These are phyloP conservation scores for Caenorhabditis parvicauda DNA, from an alignment of 2,888 invertebrate species.

Conservation along the genomic window DNA sequence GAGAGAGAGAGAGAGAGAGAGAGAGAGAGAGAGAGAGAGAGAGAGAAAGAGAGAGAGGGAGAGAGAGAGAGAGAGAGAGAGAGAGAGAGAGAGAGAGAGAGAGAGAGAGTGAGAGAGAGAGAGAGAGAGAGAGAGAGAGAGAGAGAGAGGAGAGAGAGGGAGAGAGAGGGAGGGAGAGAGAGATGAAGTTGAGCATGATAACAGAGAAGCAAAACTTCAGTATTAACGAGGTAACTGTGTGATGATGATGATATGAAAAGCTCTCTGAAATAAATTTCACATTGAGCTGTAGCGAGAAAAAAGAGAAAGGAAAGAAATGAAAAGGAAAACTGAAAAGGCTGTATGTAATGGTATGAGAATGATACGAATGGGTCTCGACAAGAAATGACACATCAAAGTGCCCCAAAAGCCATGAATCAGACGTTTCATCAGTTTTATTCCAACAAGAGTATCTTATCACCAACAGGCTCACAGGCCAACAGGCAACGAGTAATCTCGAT, in stretches of 20 bases:
- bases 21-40: slow-evolving; percentile 13
- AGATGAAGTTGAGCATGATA: slow-evolving; percentile 6
- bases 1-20: neutral
- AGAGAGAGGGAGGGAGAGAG: neutral
- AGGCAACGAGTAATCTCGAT: slow-evolving; percentile 30
- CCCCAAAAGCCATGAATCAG: no score
- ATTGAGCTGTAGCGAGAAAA: slow-evolving; percentile 5
- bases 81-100: slow-evolving; percentile 11
- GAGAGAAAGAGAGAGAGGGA: slow-evolving; percentile 7
- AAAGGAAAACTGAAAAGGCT: no score
- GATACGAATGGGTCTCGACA: no score
- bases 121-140: slow-evolving; percentile 12
- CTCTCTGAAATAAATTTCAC: slow-evolving; percentile 12
- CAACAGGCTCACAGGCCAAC: slow-evolving; percentile 8
- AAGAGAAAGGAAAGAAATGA: no score
- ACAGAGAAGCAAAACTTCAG: no score
- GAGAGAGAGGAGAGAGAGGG: slow-evolving; percentile 6
- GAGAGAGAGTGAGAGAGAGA: slow-evolving; percentile 11
- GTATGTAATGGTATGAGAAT: no score
- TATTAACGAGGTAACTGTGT: no score
- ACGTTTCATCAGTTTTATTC: no score
- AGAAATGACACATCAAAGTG: no score
- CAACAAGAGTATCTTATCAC: no score
- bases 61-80: neutral
- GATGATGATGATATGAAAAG: slow-evolving; percentile 14